Evolutionary conservation across 2,888 invertebrate species (phyloP), one percentile per base, ranked within the genome.

Genomic region (Limulus polyphemus): DNA sequence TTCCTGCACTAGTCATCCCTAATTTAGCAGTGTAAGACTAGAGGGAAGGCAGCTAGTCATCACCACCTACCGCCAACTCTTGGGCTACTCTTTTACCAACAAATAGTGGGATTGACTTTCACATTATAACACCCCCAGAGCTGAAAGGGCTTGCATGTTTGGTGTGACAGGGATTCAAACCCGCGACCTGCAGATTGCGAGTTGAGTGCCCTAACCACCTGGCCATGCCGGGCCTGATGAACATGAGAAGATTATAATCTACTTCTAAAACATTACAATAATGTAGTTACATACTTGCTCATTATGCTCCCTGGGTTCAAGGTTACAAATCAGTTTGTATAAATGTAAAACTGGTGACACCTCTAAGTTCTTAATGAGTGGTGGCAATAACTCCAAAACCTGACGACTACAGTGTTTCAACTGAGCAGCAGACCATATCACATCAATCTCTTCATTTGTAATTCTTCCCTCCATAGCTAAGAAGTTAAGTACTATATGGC

Each of bases 401-500:
- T 93, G 92, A 71, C 92, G 87, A 1, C 92, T 88, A 75, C 94
- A 95, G 76, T 95, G 94, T 75, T 95, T 95, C 58, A 94, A 77
- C 76, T 94, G 94, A 1, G 93, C 91, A 0, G 94, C 91, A 69
- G 91, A 89, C 94, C 94, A 95, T 67, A 95, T 90, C 51, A 88
- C 82, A 74, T 93, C 91, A 70, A 95, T 85, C 71, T 95, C 92
- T 62, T 90, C 90, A 62, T 88, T 86, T 0, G 89, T 90, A 51
- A 95, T 87, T 69, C 90, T 83, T 52, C 90, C 88, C 77, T 94
- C 93, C 77, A 92, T 88, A 0, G 93, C 94, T 66, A 95, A 79
- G 76, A 94, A 92, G 76, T 91, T 92, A 57, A 94, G 79, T 67
- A 94, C 88, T 72, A 92, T 86, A 77, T 94, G 94, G 68, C 93